Evolutionary conservation across 2,113 vertebrate species (phyloP), one percentile per base, ranked within the genome.

Genomic region (Parus major): DNA sequence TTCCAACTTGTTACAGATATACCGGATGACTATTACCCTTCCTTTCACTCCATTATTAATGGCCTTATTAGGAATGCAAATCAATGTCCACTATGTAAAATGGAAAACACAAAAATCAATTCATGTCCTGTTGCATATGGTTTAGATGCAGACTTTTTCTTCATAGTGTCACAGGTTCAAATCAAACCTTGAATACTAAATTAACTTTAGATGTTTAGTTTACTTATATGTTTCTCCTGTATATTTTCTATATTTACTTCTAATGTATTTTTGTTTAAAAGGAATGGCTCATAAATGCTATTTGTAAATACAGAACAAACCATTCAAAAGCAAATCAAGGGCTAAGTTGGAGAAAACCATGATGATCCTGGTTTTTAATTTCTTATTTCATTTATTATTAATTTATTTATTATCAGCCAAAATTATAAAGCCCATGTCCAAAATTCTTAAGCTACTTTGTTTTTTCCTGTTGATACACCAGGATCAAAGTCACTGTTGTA

Each of bases 21-120:
- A 68, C 60, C 12, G 9, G 70, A 94, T 91, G 60, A 80, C 73
- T 92, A 77, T 83, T 81, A 90, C 70, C 41, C 71, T 92, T 96
- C 86, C 91, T 95, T 91, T 96, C 72, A 69, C 33, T 91, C 29
- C 41, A n/a, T 94, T 97, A 95, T 95, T 96, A 95, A 96, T 96
- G 56, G 72, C 61, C 91, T 92, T 88, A 92, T 97, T 95, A 95
- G 76, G 49, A 95, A 90, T 93, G 92, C 93, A 95, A 95, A 97
- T 97, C 95, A 94, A 97, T 95, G 92, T 53, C 87, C 82, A 59
- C 93, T 86, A 94, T 79, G 65, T 91, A 96, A 97, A 95, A 96
- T 88, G 82, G 88, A 96, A 96, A 96, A 90, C 76, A 86, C 82
- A 56, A 91, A 96, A 97, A 96, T 96, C 96, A 94, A 95, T 96